Base-by-base conservation (phyloP, 2,797 vertebrate species). In the Takifugu rubripes region DNA sequence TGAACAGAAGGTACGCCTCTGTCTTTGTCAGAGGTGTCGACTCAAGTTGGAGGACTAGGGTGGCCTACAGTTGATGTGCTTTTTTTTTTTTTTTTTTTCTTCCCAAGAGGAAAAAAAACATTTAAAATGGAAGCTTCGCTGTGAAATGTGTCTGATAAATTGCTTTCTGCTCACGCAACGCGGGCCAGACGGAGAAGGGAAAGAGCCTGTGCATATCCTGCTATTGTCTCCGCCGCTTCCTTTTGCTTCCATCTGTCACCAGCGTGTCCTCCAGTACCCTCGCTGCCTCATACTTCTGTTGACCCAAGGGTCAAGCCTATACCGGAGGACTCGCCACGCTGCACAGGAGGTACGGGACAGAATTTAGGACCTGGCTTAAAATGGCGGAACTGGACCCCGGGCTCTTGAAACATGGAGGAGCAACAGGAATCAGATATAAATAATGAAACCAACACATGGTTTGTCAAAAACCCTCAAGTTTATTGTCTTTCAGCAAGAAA, bases 401-500 rank as follows among this genome's bases (percentile, higher is more conserved):
- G 31, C 7, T 10, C 7, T 33, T 33, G 8, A 7, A 33, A 33
- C 10, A 10, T 33, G 31, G 31, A 33, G 31, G 31, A 33, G 29
- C 7, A 31, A 10, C 31, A 33, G 31, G 31, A 7, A 33, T 21
- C 21, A 21, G 21, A 21, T 21, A 21, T 21, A 48, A 25, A 21
- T 12, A 25, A 47, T 3, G 7, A 47, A 47, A 12, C 17, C 3
- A 48, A 17, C 6, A 21, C 29, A 8, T 47, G 70, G 68, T 26
- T 79, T 84, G 87, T 88, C 88, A 88, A 89, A 40, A 90, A 90
- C 85, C 81, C 79, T 87, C 84, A 89, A 40, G 85, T 90, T 90
- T 90, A 90, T 90, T 90, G 87, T 90, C 87, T 88, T 84, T 87
- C 81, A 86, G 87, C 84, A 84, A 87, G 86, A 84, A 87, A 87